phyloP scores from a whole-genome alignment of 2,888 invertebrate genomes.

The Heliconius cydno region DNA sequence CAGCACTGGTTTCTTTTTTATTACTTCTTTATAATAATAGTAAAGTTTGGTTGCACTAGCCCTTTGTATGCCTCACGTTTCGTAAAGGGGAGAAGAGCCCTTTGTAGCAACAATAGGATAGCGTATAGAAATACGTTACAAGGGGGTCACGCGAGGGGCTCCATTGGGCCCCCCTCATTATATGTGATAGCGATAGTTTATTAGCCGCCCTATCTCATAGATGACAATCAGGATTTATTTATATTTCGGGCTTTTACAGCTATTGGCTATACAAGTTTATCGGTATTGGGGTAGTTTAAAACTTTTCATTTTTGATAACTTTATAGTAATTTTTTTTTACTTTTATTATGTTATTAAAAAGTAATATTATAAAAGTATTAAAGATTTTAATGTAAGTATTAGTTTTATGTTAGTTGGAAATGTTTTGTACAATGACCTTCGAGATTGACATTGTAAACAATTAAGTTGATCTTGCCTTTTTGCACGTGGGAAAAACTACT shows the following conservation, averaged over 20 bases:
- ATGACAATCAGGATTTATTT: constrained; percentile 43
- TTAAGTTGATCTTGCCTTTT: not conserved
- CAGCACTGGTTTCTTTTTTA: constrained; percentile 59
- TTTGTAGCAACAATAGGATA: constrained; percentile 59
- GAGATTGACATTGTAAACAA: constrained; percentile 15
- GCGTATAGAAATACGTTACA: constrained; percentile 52
- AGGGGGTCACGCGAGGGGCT: constrained; percentile 56
- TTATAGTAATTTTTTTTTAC: not conserved
- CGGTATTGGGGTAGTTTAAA: not conserved
- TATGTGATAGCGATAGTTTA: constrained; percentile 56
- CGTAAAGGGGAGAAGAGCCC: constrained; percentile 61
- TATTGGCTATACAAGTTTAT: constrained; percentile 29
- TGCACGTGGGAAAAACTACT: constrained; percentile 8
- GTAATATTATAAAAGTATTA: not conserved
- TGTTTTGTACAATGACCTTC: not conserved
- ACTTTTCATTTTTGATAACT: not conserved
- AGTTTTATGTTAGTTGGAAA: not conserved
- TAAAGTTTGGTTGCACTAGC: constrained; percentile 55
- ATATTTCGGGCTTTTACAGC: constrained; percentile 34
- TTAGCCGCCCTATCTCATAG: constrained; percentile 53
- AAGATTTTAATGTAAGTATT: not conserved
- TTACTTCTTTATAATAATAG: constrained; percentile 59
- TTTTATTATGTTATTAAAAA: not conserved
- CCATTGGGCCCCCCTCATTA: constrained; percentile 57
- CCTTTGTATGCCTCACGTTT: constrained; percentile 76